Conservation (phyloP, 2,797 vertebrate species). For the Rhinella marina region DNA sequence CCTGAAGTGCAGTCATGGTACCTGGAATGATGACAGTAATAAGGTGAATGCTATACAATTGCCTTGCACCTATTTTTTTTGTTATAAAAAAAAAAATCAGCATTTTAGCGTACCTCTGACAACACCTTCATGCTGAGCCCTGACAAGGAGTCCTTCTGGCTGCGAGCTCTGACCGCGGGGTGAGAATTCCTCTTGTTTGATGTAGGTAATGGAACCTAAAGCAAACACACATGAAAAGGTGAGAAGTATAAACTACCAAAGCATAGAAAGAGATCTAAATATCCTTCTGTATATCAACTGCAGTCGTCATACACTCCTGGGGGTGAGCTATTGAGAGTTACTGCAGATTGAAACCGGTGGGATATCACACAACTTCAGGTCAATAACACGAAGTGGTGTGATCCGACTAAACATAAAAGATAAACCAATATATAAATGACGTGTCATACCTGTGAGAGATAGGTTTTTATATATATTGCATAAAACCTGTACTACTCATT, state of each 20-base stretch:
- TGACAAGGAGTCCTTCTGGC: constrained; percentile 82
- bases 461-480: too few relatives aligned
- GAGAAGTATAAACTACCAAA: neutral
- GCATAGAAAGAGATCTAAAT: neutral
- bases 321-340: neutral
- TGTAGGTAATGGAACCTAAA: constrained; percentile 77
- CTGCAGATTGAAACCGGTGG: neutral
- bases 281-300: neutral
- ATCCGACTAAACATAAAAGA: neutral
- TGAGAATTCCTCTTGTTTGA: constrained; percentile 89
- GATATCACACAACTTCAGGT: neutral
- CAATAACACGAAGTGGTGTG: neutral
- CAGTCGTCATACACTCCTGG: neutral
- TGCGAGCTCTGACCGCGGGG: constrained; percentile 82
- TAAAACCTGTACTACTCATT: too few relatives aligned
- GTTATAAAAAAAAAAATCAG: too few relatives aligned
- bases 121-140: constrained; percentile 86
- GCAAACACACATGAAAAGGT: neutral
- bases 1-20: constrained; percentile 80
- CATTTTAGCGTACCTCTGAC: constrained; percentile 78
- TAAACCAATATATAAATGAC: neutral
- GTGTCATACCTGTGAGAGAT: too few relatives aligned
- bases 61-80: neutral
- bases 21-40: constrained; percentile 70
- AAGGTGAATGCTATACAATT: neutral